Evolutionary conservation across 1,140 invertebrate species (phyloP), one percentile per base, ranked within the genome.

Genomic region (Lasioglossum baleicum): DNA sequence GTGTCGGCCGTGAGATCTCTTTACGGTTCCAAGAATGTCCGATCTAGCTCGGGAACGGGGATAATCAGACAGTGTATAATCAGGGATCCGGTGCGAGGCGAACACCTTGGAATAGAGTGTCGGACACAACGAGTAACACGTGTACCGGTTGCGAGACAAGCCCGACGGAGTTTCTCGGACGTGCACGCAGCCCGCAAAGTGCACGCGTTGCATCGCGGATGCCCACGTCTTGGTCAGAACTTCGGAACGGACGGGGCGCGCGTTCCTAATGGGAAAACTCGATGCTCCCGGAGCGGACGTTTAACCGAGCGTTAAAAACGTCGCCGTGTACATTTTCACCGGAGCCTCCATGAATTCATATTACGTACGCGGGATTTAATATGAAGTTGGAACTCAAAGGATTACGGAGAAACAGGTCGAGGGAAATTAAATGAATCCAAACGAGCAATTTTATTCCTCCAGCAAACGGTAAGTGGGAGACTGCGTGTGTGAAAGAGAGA

Each of bases 101-200:
- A 65, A 58, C 61, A 44, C 69, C n/a, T n/a, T 65, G 48, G 61
- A 73, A 79, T 63, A 35, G 40, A 66, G 42, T 71, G 26, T 83
- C 72, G 63, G 83, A 85, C 83, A 81, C 68, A 74, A 56, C 51
- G 58, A 84, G 78, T 84, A 80, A 80, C 83, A 83, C 83, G 83
- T 68, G 83, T 85, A 84, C 35, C 65, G 63, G n/a, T 72, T 60
- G 40, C 70, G 58, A 74, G 58, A 78, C 60, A 73, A 53, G 53
- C 22, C 20, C 51, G 60, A 26, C 61, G 58, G 58, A 80, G 73
- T 65, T 79, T 84, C 64, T 69, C 78, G 74, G 67, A 79, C 69
- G 71, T 61, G 71, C 77, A 63, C 67, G 72, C 71, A 73, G 63
- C 20, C 66, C 82, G 61, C 76, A 84, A 80, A 84, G 82, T 83